These are phyloP conservation scores for Fringilla coelebs DNA, from an alignment of 2,797 vertebrate species.

Conservation along the genomic window DNA sequence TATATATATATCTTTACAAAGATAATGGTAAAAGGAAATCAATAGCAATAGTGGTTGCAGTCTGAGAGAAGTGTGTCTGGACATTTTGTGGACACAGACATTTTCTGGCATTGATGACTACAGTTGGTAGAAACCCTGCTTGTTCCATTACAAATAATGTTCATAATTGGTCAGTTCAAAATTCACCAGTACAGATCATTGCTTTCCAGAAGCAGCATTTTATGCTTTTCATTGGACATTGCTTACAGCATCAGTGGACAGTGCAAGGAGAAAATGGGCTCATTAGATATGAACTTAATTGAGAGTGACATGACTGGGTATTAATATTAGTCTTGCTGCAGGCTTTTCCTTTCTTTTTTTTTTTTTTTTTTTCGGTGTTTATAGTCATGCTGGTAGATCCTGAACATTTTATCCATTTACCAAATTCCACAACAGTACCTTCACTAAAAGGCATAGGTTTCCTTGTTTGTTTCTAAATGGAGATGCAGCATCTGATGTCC, in stretches of 20 bases:
- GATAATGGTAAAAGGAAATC: not conserved
- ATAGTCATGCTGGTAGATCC: not conserved
- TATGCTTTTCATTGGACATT: conserved; percentile 60
- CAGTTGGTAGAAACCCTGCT: conserved; percentile 1
- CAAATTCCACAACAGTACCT: not conserved
- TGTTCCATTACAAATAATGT: conserved; percentile 12
- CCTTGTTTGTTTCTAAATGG: not conserved
- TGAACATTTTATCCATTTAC: not conserved
- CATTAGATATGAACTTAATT: conserved; percentile 65
- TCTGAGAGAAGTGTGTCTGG: not conserved
- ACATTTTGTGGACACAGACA: conserved; percentile 9
- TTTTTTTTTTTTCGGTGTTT: not conserved
- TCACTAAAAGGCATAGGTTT: not conserved
- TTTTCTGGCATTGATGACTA: not conserved
- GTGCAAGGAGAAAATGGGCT: conserved; percentile 58
- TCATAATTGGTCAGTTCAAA: conserved; percentile 15
- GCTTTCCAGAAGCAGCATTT: conserved; percentile 51
- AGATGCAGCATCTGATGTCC: not conserved
- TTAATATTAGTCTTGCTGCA: conserved; percentile 63
- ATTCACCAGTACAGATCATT: conserved; percentile 63
- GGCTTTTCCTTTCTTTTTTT: conserved; percentile 35
- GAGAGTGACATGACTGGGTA: conserved; percentile 65
- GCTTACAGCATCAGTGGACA: conserved; percentile 64
- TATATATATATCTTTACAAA: not conserved
- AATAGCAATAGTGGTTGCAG: not conserved